Evolutionary conservation across 2,797 vertebrate species (phyloP), one percentile per base, ranked within the genome.

Genomic region (Buceros bicornis): DNA sequence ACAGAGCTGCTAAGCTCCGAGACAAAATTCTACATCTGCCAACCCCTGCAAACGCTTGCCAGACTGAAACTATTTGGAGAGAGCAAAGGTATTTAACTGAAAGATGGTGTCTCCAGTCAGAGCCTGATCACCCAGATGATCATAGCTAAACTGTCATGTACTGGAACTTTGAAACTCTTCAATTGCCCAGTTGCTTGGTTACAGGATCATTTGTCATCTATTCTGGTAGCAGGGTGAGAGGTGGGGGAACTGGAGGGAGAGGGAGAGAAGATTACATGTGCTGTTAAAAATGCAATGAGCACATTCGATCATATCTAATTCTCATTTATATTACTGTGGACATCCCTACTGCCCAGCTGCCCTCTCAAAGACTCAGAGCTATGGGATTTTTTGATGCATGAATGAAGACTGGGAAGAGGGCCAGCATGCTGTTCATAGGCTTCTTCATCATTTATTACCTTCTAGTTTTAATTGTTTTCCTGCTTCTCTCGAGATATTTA

Each of bases 381-480:
- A 95, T 96, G 97, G 97, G 92, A 97, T 96, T 98, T 97, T 97
- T 97, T 97, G 97, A 98, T 95, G 98, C 98, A 97, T 97, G 97
- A 98, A 98, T 98, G 98, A 97, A 98, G 95, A 93, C 98, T 98
- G 98, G 98, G 98, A 97, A 91, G 78, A 93, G 91, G 94, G 98
- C 97, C 98, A 98, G 97, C 87, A 90, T 89, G 95, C 93, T 97
- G 97, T 96, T 98, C 96, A 85, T 96, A 97, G 94, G 96, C 95
- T 97, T 96, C 97, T 98, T 96, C 98, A 98, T 98, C 98, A 97
- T 98, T 98, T 98, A 98, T 98, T 98, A 98, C 97, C 98, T 98
- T 97, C 98, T 97, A 97, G 96, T 98, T 98, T 98, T 98, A 98
- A 98, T 98, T 98, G 97, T 98, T 98, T 98, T 95, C 97, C 97